Base-by-base conservation (phyloP, 2,113 vertebrate species). In the Antigone vipio region DNA sequence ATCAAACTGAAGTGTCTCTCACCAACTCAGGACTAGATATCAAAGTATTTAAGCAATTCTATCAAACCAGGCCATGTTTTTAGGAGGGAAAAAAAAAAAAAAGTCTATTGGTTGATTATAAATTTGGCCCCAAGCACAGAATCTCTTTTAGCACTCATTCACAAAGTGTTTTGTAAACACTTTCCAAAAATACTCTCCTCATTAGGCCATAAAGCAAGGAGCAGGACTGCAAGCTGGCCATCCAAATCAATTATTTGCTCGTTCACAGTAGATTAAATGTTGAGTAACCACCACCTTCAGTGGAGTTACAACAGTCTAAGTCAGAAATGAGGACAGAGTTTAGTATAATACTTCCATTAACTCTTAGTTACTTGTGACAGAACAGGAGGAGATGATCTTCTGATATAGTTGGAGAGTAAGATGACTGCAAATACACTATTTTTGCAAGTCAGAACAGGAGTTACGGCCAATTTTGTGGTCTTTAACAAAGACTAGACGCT, bases 181-280 rank as follows among this genome's bases (percentile, higher is more conserved):
- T 45, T 90, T 93, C 88, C 85, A 93, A 93, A 96, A 94, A 91
- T 88, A 92, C 34, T 72, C 72, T 62, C 85, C 88, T 94, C 85
- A 76, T 93, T 94, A 94, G 78, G 59, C 81, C 74, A 69, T 27
- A 69, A 88, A 85, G 42, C 45, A 87, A 87, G 79, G 18, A 66
- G 53, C 53, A 84, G 56, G 60, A 34, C 83, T 81, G 83, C 84
- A 72, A 72, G 64, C 45, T 84, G 64, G 60, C 53, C 71, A 92
- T 27, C 15, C 67, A 95, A 83, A 93, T 34, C 49, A 88, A 89
- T 82, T 92, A 81, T 64, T 58, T 93, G 52, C 74, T 94, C 62
- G 56, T 92, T 95, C 85, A 89, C 42, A 58, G 13, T 5, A 73
- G 74, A 91, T 96, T 91, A 94, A 85, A 49, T 38, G 74, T 64